Percentiles rank a stretch among this genome's conserved stretches.
These are phyloP conservation scores for Dendrolimus kikuchii DNA, from an alignment of 1,140 invertebrate genomes.

Conservation along the genomic window DNA sequence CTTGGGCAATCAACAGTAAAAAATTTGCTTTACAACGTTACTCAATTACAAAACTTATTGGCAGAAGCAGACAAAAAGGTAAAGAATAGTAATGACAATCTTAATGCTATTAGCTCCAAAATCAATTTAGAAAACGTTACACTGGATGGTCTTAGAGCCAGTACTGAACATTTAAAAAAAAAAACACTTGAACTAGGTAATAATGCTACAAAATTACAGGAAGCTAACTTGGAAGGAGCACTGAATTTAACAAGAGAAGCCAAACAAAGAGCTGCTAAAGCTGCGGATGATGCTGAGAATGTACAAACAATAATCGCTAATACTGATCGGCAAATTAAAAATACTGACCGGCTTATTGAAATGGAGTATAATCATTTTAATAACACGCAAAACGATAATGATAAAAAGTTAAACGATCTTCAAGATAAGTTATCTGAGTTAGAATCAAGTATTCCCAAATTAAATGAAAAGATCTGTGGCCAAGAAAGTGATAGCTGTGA, in stretches of 20 bases:
- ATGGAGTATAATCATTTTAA: constrained; percentile 81
- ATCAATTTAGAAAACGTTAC: constrained; percentile 85
- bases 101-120: constrained; percentile 84
- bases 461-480: constrained; percentile 94
- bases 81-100: constrained; percentile 72
- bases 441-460: constrained; percentile 82
- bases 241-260: constrained; percentile 88
- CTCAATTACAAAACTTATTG: constrained; percentile 66
- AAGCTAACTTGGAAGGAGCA: constrained; percentile 95
- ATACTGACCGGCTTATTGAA: constrained; percentile 85
- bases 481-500: constrained; percentile 90
- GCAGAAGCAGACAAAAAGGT: constrained; percentile 60
- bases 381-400: constrained; percentile 79
- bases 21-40: constrained; percentile 67
- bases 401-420: constrained; percentile 74
- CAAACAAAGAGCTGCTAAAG: constrained; percentile 80
- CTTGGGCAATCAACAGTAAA: constrained; percentile 84
- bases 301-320: constrained; percentile 77
- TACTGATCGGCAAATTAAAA: constrained; percentile 86
- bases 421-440: constrained; percentile 78
- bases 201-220: constrained; percentile 93
- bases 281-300: constrained; percentile 78
- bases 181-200: constrained; percentile 83
- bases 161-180: constrained; percentile 81
- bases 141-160: constrained; percentile 81